These are phyloP conservation scores for Clanis bilineata DNA, from an alignment of 2,888 invertebrate genomes.

Conservation along the genomic window DNA sequence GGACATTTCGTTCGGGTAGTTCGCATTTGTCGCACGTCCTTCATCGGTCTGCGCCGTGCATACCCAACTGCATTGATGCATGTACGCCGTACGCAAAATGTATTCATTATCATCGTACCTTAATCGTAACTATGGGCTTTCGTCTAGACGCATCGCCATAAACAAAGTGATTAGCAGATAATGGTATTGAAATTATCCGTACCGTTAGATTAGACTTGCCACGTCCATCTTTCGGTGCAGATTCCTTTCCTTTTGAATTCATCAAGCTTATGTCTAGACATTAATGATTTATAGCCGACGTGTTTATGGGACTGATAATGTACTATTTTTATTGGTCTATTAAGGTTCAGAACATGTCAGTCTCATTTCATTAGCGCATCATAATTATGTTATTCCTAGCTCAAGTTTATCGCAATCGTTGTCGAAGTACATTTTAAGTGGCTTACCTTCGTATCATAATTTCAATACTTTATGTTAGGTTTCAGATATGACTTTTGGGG, in stretches of 20 bases:
- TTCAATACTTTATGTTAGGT: neutral
- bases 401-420: neutral
- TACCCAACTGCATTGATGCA: slow-evolving; percentile 47
- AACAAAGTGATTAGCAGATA: slow-evolving; percentile 37
- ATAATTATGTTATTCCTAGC: neutral
- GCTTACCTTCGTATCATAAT: neutral
- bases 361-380: neutral
- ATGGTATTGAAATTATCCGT: slow-evolving; percentile 31
- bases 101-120: slow-evolving; percentile 52
- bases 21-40: slow-evolving; percentile 51
- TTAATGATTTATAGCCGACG: neutral
- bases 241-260: neutral
- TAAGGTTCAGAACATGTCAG: neutral
- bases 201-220: slow-evolving; percentile 25
- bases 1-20: slow-evolving; percentile 35
- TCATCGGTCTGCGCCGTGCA: slow-evolving; percentile 36
- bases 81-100: slow-evolving; percentile 49
- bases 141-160: slow-evolving; percentile 42
- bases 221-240: neutral
- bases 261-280: slow-evolving; percentile 1
- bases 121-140: slow-evolving; percentile 35
- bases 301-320: neutral
- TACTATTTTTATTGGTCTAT: slow-evolving; percentile 1
- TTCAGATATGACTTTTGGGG: too few species aligned
- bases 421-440: neutral